Evolutionary conservation across 1,140 invertebrate species (phyloP).

Genomic region (Oedothorax gibbosus): DNA sequence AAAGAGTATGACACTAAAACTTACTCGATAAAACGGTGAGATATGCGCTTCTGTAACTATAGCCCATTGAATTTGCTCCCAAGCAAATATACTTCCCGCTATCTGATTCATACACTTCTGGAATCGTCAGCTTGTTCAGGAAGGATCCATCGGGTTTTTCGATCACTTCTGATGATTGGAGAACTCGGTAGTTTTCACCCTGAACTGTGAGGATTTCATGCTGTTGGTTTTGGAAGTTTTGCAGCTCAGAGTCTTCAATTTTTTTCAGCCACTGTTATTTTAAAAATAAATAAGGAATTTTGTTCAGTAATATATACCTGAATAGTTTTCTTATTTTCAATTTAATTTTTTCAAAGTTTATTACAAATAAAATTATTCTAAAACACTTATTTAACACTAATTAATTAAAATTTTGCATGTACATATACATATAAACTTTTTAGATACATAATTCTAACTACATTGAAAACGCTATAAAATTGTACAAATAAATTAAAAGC

Average conservation of each 20-base stretch:
- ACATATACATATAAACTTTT: no score
- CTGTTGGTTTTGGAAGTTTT: constrained; percentile 13
- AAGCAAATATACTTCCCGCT: constrained; percentile 65
- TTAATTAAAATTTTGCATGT: no score
- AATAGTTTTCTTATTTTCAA: no score
- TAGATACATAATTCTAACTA: no score
- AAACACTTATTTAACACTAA: no score
- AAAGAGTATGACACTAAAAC: constrained; percentile 4
- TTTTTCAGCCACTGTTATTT: constrained; percentile 60
- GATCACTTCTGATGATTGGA: constrained; percentile 59
- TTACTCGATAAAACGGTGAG: constrained; percentile 64
- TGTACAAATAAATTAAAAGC: no score
- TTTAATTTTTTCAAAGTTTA: neutral
- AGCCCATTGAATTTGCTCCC: constrained; percentile 65
- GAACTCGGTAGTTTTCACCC: constrained; percentile 54
- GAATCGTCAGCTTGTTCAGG: constrained; percentile 65
- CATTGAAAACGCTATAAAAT: no score
- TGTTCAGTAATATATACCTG: neutral
- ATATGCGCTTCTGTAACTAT: constrained; percentile 64
- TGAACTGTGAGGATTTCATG: constrained; percentile 56
- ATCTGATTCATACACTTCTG: constrained; percentile 61
- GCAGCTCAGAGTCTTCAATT: constrained; percentile 36
- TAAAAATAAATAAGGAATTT: constrained; percentile 11
- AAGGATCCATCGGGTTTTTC: constrained; percentile 62
- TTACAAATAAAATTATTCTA: neutral